phyloP scores from a whole-genome alignment of 37 sponge, comb jelly and placozoan species.

The Sycon ciliatum region DNA sequence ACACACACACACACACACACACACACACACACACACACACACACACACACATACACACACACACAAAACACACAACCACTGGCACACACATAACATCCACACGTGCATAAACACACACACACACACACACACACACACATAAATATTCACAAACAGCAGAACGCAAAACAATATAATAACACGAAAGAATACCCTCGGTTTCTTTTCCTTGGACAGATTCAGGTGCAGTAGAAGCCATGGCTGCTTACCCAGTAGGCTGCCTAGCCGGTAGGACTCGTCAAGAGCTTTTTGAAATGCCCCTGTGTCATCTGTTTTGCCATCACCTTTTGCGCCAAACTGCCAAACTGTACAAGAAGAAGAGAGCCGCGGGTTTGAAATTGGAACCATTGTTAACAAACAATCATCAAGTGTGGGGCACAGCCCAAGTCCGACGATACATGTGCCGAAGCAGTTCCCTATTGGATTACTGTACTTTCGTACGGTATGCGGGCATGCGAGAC shows the following conservation, averaged over 20 bases:
- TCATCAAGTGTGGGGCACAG: no score
- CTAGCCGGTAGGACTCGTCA: no score
- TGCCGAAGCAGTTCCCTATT: no score
- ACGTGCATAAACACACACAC: neutral
- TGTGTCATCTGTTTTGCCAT: neutral
- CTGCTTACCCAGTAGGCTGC: no score
- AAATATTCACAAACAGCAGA: neutral
- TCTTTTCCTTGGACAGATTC: no score
- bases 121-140: neutral
- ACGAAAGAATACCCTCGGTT: no score
- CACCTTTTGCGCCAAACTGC: neutral
- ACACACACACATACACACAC: conserved; percentile 1
- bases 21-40: conserved; percentile 5
- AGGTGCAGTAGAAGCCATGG: no score
- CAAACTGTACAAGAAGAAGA: neutral
- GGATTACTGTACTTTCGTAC: no score
- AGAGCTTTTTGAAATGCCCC: neutral
- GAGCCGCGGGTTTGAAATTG: no score
- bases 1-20: conserved; percentile 5
- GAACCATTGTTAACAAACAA: no score
- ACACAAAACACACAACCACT: neutral
- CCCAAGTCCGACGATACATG: no score
- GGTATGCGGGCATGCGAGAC: no score
- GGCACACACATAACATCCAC: neutral
- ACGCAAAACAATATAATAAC: neutral